Evolutionary conservation across 2,797 vertebrate genomes (phyloP), one percentile per base, ranked within the genome.

Genomic region (Bufotes viridis): DNA sequence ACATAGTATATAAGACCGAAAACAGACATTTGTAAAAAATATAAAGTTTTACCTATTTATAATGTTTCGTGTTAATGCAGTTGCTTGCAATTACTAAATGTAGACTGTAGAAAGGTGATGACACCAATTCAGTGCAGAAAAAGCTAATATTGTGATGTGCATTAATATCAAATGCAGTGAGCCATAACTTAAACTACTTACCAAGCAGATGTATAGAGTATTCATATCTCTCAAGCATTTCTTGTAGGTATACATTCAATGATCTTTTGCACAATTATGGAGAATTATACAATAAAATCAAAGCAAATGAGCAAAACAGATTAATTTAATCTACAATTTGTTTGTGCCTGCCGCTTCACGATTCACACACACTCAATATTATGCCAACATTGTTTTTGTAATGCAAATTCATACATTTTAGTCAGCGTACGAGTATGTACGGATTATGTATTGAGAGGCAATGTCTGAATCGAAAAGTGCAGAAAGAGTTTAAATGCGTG

Each of bases 401-500:
- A 86, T 86, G 63, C 26, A 86, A 86, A 86, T 86, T 24, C 51
- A 9, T 58, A 7, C 18, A 57, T 80, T 86, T 80, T 86, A 86
- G 34, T 70, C 76, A 80, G 49, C 61, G 0, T 42, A 55, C 13
- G 7, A 42, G 42, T 42, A 60, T 86, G 76, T 49, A 20, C n/a
- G 65, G 85, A 86, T 86, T 86, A 80, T 12, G 53, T 72, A 70
- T 86, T 86, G 78, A 81, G 53, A 86, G 20, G 76, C 63, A 70
- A 18, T 34, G 51, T 70, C 76, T 78, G 69, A 69, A 78, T n/a
- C 49, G 60, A 65, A 86, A 86, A 81, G 72, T 85, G 83, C 83
- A 78, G 83, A 78, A 85, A 85, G 42, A 78, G 72, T 85, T 29
- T 87, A 63, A 87, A 82, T 87, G 82, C 49, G 82, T 55, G 20